Base-by-base conservation (phyloP, 1,140 invertebrate genomes). In the Tachypleus tridentatus region DNA sequence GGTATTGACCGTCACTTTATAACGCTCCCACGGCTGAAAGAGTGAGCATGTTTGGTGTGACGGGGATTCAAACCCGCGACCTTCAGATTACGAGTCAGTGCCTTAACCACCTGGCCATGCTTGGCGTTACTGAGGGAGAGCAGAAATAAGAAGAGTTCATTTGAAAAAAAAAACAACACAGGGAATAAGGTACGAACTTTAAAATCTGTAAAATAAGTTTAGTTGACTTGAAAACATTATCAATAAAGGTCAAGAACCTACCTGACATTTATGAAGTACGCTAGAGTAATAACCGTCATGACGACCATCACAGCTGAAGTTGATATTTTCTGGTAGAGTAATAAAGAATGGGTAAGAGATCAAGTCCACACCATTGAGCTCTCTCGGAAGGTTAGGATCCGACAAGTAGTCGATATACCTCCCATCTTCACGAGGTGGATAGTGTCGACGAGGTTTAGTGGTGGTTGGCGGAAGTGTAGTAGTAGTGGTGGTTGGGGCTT, bases 261-360 rank as follows among this genome's bases (percentile, higher is more conserved):
- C 91, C 84, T 95, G 91, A 77, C 92, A 95, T 74, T 90, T 89
- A 77, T 91, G 87, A 47, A 86, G 85, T 6, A 93, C 84, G 66
- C 88, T 92, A 5, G 92, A 90, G 74, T 94, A 95, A 79, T 94
- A 95, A 4, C 92, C 92, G 75, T 95, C 91, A 70, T 92, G 89
- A 3, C 90, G 80, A 5, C 88, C 89, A 72, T 93, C 89, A 74
- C 92, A 95, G 73, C 90, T 88, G 78, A 94, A 95, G 71, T 87
- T 84, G 67, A 93, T 91, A 57, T 87, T 85, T 63, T 87, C 83
- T 2, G 88, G 88, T 5, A 93, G 86, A 6, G 83, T 81, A 70
- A 86, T 85, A 74, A 89, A 91, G 77, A 95, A 94, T 3, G 92
- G 92, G 79, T 94, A 95, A 8, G 84, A 83, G 4, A 89, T 88